Percentiles rank a stretch among this genome's conserved stretches.
These are phyloP conservation scores for Rhyacichthys aspro DNA, from an alignment of 2,797 vertebrate genomes.

Conservation along the genomic window DNA sequence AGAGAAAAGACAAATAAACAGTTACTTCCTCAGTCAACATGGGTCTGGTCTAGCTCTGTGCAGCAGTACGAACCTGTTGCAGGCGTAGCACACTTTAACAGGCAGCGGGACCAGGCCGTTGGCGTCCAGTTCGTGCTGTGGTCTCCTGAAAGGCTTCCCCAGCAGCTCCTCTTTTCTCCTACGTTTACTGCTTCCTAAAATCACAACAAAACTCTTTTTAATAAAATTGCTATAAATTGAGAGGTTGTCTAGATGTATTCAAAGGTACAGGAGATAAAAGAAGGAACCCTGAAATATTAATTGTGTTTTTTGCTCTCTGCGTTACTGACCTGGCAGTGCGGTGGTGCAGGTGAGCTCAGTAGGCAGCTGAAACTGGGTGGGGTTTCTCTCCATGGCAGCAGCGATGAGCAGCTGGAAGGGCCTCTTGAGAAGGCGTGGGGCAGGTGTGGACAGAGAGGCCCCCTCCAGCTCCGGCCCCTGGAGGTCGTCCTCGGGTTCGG, in stretches of 20 bases:
- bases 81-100: constrained; percentile 95
- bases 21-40: neutral
- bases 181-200: constrained; percentile 94
- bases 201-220: neutral
- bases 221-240: neutral
- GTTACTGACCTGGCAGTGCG: constrained; percentile 90
- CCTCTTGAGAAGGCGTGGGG: constrained; percentile 87
- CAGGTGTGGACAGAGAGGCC: constrained; percentile 79
- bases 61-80: constrained; percentile 85
- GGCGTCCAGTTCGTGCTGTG: constrained; percentile 94
- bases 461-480: constrained; percentile 87
- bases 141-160: constrained; percentile 92
- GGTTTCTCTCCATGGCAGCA: constrained; percentile 97
- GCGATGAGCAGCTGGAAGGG: constrained; percentile 97
- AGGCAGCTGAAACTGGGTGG: constrained; percentile 97
- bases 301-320: no score
- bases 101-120: constrained; percentile 95
- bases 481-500: constrained; percentile 91
- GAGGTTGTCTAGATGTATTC: no score
- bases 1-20: constrained; percentile 19
- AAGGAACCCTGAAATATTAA: no score
- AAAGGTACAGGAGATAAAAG: no score
- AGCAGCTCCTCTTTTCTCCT: constrained; percentile 94
- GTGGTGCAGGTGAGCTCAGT: constrained; percentile 97
- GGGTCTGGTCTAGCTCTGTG: neutral